Base-by-base conservation (phyloP, 2,113 vertebrate species). In the Sinocyclocheilus anshuiensis region DNA sequence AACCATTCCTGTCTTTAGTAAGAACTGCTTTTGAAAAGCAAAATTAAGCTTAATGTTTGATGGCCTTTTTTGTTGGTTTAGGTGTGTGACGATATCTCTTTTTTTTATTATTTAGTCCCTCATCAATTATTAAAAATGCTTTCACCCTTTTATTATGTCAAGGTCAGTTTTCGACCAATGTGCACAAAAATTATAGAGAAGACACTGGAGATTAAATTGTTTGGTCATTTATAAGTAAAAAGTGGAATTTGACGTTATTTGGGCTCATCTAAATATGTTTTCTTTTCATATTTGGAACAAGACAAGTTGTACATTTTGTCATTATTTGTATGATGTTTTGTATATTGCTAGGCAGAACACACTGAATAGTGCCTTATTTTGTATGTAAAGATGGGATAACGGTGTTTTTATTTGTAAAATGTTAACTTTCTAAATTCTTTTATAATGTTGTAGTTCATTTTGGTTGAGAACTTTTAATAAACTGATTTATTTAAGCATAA, bases 331-430 rank as follows among this genome's bases (percentile, higher is more conserved):
- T 85, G n/a, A 77, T 89, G 53, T 92, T 92, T 92, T 91, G 55
- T 93, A 93, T 87, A 87, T 89, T 80, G 67, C 55, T 88, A 88
- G 87, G 86, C 89, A 86, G 86, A 92, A 85, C 87, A 87, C 89
- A 87, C 89, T 92, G 85, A 92, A 88, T 88, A 93, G 94, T 96
- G 95, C 94, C 95, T 96, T 95, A 94, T 95, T 95, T 96, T 95
- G 90, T 95, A 93, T 90, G 91, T 93, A 48, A 76, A 91, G 84
- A 89, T 82, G 86, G 87, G 81, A 85, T 89, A 92, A 88, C 89
- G 85, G 88, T 90, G 88, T 87, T 89, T 90, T 91, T 85, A 86
- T 94, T 94, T 94, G 92, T 94, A 93, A 87, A 93, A 92, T 90
- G 87, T 90, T 91, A 83, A 89, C 90, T 93, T 92, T 87, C 88